Percentiles rank a stretch among this genome's conserved stretches.
phyloP scores from a whole-genome alignment of 2,888 invertebrate species.

The Myopa testacea region DNA sequence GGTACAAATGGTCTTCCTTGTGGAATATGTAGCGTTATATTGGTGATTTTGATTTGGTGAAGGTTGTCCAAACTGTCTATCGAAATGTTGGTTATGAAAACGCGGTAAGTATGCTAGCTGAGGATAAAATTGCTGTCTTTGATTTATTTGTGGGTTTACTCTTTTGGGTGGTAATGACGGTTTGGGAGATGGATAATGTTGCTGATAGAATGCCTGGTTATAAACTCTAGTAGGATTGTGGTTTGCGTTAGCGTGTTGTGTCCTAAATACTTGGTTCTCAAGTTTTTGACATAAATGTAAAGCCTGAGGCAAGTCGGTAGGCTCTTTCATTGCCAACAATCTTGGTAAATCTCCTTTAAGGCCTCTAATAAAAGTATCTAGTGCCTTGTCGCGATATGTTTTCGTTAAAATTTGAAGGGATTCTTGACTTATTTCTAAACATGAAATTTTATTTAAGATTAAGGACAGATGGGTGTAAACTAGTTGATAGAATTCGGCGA shows the following conservation, averaged over 20 bases:
- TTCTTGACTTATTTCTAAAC: constrained; percentile 8
- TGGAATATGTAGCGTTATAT: neutral
- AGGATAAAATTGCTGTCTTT: neutral
- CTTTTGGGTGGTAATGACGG: neutral
- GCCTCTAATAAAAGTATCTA: constrained; percentile 20
- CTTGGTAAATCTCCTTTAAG: constrained; percentile 15
- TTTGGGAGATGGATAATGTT: neutral
- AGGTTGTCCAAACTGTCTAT: neutral
- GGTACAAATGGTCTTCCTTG: constrained; percentile 6
- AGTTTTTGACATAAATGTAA: constrained; percentile 18
- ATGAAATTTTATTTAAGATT: constrained; percentile 35
- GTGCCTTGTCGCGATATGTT: constrained; percentile 24
- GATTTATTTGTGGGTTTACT: neutral
- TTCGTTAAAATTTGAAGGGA: neutral
- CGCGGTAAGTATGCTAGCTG: neutral
- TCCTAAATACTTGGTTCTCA: constrained; percentile 12
- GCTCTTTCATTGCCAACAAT: constrained; percentile 22
- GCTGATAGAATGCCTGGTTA: neutral
- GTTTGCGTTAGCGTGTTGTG: neutral
- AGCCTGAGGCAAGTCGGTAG: constrained; percentile 25
- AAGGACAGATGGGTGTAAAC: constrained; percentile 40
- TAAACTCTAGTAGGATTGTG: neutral
- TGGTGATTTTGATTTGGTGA: neutral
- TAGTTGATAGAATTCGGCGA: constrained; percentile 1
- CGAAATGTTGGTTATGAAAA: neutral